Conservation (phyloP, 2,888 invertebrate genomes). For the Dysmachus trigonus region DNA sequence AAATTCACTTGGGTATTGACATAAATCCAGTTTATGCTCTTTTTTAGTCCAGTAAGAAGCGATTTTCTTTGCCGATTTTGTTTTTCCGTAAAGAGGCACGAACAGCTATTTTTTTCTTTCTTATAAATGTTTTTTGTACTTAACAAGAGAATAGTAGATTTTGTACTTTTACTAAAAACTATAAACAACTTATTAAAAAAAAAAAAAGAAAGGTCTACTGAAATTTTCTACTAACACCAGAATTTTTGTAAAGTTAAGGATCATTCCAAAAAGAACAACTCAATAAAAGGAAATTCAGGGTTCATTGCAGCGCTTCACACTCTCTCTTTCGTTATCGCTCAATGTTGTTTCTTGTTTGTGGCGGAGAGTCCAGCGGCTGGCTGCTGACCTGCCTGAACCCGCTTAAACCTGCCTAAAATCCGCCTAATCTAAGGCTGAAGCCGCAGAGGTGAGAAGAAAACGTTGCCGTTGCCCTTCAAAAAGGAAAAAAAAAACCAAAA, state of each 20-base stretch:
- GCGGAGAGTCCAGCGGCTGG: background rate
- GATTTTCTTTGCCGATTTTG: conserved; percentile 15
- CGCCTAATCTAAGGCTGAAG: too few relatives aligned
- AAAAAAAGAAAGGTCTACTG: background rate
- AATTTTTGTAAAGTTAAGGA: conserved; percentile 18
- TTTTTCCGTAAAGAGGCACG: background rate
- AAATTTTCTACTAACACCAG: background rate
- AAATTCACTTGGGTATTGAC: conserved; percentile 37
- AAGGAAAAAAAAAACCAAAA: background rate
- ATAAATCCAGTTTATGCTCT: conserved; percentile 26
- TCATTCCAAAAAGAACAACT: background rate
- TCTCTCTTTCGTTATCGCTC: background rate
- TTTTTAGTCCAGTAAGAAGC: conserved; percentile 5
- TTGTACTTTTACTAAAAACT: conserved; percentile 40
- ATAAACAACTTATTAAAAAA: background rate
- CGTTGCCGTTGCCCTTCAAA: background rate
- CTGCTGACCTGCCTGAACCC: background rate
- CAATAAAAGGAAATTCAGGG: background rate
- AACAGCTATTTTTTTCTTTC: conserved; percentile 33
- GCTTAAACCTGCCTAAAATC: background rate
- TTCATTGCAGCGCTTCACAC: background rate
- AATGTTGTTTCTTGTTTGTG: background rate
- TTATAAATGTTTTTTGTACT: conserved; percentile 34
- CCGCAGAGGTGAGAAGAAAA: background rate
- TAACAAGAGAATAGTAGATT: conserved; percentile 25